A percentile compares a stretch with the other conserved stretches of the same genome.
These are phyloP conservation scores for Caenorhabditis brenneri DNA, from an alignment of 1,140 invertebrate species.

Conservation along the genomic window DNA sequence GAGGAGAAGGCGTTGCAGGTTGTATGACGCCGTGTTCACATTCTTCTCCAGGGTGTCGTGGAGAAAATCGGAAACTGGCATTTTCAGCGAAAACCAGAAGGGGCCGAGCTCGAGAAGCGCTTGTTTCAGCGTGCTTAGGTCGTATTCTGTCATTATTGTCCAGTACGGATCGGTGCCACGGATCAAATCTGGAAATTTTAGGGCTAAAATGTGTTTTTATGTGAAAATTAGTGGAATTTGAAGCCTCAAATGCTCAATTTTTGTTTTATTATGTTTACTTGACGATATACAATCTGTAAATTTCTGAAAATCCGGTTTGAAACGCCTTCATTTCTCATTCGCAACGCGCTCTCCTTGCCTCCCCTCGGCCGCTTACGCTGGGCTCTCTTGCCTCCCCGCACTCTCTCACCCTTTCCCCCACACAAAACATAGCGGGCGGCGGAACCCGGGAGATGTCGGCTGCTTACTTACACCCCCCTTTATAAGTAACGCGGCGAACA, in stretches of 20 bases:
- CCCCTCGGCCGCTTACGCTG: background rate
- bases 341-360: background rate
- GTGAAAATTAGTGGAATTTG: too few relatives aligned
- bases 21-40: background rate
- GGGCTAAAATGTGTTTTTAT: background rate
- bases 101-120: background rate
- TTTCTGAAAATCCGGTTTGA: background rate
- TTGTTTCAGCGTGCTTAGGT: background rate
- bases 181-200: background rate
- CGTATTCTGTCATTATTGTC: constrained; percentile 11
- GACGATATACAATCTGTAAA: too few relatives aligned
- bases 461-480: background rate
- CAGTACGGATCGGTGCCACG: background rate
- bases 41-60: background rate
- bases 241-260: too few relatives aligned
- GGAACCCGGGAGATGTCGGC: constrained; percentile 27
- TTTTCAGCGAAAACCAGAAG: constrained; percentile 23
- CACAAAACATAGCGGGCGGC: background rate
- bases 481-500: background rate
- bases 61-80: background rate
- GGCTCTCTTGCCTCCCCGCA: background rate
- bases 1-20: background rate
- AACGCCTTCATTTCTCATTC: too few relatives aligned
- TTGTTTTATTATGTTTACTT: too few relatives aligned
- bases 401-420: background rate